These are phyloP conservation scores for Tromatobia lineatoria DNA, from an alignment of 2,888 invertebrate species.

Conservation along the genomic window DNA sequence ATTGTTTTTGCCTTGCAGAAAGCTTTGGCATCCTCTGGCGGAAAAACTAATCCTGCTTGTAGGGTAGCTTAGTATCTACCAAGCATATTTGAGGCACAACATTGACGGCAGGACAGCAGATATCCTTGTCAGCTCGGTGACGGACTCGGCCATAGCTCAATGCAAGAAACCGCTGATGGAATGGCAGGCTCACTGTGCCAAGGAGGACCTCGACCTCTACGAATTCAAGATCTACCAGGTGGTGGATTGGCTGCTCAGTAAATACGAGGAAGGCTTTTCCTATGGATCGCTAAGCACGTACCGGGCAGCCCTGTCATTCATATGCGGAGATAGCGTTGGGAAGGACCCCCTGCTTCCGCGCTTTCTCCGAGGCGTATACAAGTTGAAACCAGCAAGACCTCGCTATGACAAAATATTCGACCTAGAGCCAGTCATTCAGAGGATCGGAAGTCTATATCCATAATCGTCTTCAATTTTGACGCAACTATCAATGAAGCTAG, in stretches of 20 bases:
- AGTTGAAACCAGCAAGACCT: slow-evolving; percentile 3
- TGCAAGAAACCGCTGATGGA: not conserved
- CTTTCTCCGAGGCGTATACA: not conserved
- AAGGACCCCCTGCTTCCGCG: not conserved
- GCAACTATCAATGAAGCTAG: not conserved
- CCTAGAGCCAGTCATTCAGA: not conserved
- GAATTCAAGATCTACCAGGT: not conserved
- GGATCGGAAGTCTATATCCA: not conserved
- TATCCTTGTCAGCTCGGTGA: slow-evolving; percentile 3
- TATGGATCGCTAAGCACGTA: not conserved
- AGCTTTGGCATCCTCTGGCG: slow-evolving; percentile 8
- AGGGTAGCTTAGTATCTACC: not conserved
- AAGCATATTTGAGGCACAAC: not conserved
- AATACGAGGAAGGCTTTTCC: not conserved
- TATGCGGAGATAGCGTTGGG: not conserved
- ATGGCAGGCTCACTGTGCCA: not conserved
- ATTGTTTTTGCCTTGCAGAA: slow-evolving; percentile 33
- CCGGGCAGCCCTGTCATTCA: not conserved
- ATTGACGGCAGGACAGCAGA: not conserved
- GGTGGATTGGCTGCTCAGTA: not conserved
- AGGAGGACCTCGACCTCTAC: not conserved
- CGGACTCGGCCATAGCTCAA: slow-evolving; percentile 6
- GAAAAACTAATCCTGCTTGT: not conserved
- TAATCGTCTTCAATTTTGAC: not conserved
- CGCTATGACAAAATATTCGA: not conserved